A percentile compares a stretch with the other conserved stretches of the same genome.
Evolutionary conservation across 2,888 invertebrate genomes (phyloP).

Genomic region (Corbicula japonica): DNA sequence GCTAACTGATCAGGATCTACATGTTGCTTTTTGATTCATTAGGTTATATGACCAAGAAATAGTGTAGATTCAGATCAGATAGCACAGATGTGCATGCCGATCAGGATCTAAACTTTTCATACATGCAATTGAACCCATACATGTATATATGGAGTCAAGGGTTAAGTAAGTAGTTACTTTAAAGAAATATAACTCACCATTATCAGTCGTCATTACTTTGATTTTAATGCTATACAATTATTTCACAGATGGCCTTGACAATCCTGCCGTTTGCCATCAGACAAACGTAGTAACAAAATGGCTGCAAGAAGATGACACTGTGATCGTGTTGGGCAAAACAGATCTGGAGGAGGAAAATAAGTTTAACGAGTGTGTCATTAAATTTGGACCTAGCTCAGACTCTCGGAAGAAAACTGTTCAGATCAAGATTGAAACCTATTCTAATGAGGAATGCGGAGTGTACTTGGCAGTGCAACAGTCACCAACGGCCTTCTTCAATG

Average conservation of each 20-base stretch:
- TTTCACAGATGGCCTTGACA: conserved; percentile 19
- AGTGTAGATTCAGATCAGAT: too few relatives aligned
- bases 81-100: too few relatives aligned
- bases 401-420: conserved; percentile 41
- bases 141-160: too few relatives aligned
- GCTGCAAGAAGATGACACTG: conserved; percentile 49
- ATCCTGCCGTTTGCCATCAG: conserved; percentile 7
- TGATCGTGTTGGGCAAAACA: conserved; percentile 50
- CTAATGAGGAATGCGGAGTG: conserved; percentile 63
- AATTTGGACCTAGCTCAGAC: conserved; percentile 45
- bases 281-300: conserved; percentile 26
- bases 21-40: too few relatives aligned
- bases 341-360: not conserved
- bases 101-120: too few relatives aligned
- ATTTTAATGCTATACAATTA: not conserved
- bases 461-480: conserved; percentile 67
- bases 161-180: not conserved
- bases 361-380: conserved; percentile 50
- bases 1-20: too few relatives aligned
- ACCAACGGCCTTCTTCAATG: conserved; percentile 62
- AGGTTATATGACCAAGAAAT: too few relatives aligned
- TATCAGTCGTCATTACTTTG: not conserved
- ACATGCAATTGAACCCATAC: too few relatives aligned
- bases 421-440: conserved; percentile 66
- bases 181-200: not conserved